These are phyloP conservation scores for Myotis lucifugus DNA, from an alignment of 2,113 vertebrate genomes.

Conservation along the genomic window DNA sequence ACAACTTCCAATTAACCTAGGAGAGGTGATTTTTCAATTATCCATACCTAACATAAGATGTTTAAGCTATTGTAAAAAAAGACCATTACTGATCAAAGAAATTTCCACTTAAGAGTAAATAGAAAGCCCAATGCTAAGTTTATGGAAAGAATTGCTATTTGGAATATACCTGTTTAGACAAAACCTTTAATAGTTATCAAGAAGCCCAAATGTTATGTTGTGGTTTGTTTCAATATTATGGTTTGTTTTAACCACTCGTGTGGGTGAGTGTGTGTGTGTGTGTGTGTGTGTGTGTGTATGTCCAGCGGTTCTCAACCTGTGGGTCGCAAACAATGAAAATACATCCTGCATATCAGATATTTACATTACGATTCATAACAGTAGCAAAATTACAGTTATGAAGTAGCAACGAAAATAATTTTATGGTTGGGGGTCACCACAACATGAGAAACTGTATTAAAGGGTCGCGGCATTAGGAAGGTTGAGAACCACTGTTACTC, in stretches of 20 bases:
- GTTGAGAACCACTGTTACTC: not conserved
- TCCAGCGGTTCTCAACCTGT: too few species aligned
- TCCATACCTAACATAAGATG: not conserved
- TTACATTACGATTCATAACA: too few species aligned
- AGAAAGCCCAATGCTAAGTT: not conserved
- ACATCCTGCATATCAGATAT: too few species aligned
- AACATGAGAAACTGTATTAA: too few species aligned
- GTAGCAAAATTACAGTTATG: too few species aligned
- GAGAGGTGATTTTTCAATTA: not conserved
- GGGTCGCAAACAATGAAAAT: too few species aligned
- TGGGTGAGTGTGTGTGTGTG: conserved; percentile 72
- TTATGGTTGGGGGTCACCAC: too few species aligned
- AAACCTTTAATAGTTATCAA: conserved; percentile 67
- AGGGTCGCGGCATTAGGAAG: too few species aligned
- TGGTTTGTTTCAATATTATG: conserved; percentile 76
- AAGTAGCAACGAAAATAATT: too few species aligned
- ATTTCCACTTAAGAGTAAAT: not conserved
- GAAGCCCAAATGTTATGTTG: conserved; percentile 68
- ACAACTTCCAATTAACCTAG: not conserved
- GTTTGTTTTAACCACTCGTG: conserved; percentile 72
- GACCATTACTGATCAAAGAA: not conserved
- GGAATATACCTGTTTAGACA: conserved; percentile 17
- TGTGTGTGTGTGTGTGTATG: not conserved
- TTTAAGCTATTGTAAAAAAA: not conserved
- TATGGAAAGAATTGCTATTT: conserved; percentile 25